Evolutionary conservation across 2,888 invertebrate species (phyloP).

Genomic region (Acrocyrtus sp.): DNA sequence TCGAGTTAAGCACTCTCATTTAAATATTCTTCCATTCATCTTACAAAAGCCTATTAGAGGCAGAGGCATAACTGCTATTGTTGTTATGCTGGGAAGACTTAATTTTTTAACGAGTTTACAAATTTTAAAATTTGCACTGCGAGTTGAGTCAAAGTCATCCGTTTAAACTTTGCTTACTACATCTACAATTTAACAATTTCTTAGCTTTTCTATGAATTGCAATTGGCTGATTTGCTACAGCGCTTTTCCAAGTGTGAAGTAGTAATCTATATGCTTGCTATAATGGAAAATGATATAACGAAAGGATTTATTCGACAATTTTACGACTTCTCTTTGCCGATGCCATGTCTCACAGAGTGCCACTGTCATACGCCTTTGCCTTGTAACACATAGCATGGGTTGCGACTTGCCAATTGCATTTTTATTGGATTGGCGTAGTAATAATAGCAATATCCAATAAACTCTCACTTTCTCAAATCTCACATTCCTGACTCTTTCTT

Average conservation of each 20-base stretch:
- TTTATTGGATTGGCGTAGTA: too few species aligned
- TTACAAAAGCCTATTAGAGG: neutral
- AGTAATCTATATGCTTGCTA: too few species aligned
- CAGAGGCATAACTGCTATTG: too few species aligned
- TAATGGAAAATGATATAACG: too few species aligned
- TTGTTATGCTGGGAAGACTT: too few species aligned
- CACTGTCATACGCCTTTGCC: neutral
- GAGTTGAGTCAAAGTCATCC: too few species aligned
- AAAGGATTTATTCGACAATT: conserved; percentile 48
- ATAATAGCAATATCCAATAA: neutral
- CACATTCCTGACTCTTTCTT: conserved; percentile 1
- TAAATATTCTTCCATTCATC: neutral
- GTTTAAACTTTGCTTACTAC: too few species aligned
- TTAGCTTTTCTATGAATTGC: too few species aligned
- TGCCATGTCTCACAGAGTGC: neutral
- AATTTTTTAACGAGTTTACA: too few species aligned
- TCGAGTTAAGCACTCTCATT: neutral
- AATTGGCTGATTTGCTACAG: too few species aligned
- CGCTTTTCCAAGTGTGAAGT: neutral
- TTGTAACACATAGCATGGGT: neutral
- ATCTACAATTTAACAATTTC: too few species aligned
- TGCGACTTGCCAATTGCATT: neutral
- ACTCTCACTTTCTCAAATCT: neutral
- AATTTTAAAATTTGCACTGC: too few species aligned
- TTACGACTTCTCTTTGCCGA: conserved; percentile 34